Conservation (phyloP, 2,113 vertebrate species). For the Hyperoodon ampullatus region DNA sequence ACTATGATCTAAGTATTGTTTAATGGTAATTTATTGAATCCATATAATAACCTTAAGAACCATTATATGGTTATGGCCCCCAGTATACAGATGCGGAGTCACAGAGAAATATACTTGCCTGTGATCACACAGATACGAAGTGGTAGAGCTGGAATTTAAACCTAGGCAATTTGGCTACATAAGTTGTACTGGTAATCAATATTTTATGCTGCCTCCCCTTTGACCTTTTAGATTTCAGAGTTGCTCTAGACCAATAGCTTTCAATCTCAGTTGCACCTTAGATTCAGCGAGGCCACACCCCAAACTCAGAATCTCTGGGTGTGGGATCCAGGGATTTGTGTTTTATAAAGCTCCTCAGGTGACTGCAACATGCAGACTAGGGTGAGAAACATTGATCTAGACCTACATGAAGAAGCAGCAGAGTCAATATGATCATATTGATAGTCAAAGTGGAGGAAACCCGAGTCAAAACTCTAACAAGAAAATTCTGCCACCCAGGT, state of each 20-base stretch:
- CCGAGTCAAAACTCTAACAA: background rate
- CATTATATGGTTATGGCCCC: background rate
- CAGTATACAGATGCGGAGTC: background rate
- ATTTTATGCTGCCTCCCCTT: background rate
- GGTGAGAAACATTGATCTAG: background rate
- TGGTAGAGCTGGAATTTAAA: constrained; percentile 20
- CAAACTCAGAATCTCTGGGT: background rate
- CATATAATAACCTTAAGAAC: background rate
- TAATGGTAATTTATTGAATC: background rate
- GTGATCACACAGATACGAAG: background rate
- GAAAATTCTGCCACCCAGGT: background rate
- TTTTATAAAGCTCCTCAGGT: background rate
- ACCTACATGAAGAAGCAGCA: background rate
- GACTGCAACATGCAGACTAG: background rate
- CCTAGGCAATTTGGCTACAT: background rate
- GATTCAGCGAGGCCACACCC: background rate
- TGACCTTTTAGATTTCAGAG: constrained; percentile 37
- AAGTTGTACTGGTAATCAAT: background rate
- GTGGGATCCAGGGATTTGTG: background rate
- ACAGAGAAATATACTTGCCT: background rate
- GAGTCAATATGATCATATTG: background rate
- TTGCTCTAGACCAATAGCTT: background rate
- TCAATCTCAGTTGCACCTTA: background rate
- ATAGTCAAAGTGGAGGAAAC: background rate
- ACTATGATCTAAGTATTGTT: background rate